phyloP scores from a whole-genome alignment of 1,140 invertebrate genomes.

The Heliothis virescens region DNA sequence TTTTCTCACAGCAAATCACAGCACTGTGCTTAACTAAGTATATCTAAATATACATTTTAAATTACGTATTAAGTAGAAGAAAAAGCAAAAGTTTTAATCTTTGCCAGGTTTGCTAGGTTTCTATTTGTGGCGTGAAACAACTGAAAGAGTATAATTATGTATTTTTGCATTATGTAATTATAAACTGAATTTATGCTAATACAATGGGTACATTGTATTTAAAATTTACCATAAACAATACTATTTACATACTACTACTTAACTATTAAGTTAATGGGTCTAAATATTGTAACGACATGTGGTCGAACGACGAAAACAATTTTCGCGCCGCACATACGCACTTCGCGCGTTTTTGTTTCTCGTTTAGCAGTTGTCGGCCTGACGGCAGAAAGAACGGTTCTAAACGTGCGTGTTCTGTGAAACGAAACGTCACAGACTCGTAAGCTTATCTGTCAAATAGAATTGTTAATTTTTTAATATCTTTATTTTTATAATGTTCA shows the following conservation, averaged over 20 bases:
- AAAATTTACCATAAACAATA: not conserved
- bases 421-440: constrained; percentile 73
- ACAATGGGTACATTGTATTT: too few species aligned
- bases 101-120: too few species aligned
- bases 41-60: too few species aligned
- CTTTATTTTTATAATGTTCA: constrained; percentile 5
- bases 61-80: too few species aligned
- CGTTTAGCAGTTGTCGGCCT: constrained; percentile 73
- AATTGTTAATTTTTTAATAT: constrained; percentile 44
- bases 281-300: constrained; percentile 24
- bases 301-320: constrained; percentile 45
- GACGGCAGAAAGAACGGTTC: constrained; percentile 62
- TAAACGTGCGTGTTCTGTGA: constrained; percentile 58
- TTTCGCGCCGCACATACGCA: constrained; percentile 62
- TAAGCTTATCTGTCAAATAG: constrained; percentile 66
- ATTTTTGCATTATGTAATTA: too few species aligned
- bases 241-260: not conserved
- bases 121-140: too few species aligned
- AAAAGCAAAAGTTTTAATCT: too few species aligned
- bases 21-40: too few species aligned
- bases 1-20: too few species aligned
- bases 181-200: not conserved
- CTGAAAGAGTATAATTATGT: too few species aligned
- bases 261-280: too few species aligned
- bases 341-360: constrained; percentile 64